phyloP scores from a whole-genome alignment of 2,797 vertebrate species.

The Parauchenoglanis punctatus region DNA sequence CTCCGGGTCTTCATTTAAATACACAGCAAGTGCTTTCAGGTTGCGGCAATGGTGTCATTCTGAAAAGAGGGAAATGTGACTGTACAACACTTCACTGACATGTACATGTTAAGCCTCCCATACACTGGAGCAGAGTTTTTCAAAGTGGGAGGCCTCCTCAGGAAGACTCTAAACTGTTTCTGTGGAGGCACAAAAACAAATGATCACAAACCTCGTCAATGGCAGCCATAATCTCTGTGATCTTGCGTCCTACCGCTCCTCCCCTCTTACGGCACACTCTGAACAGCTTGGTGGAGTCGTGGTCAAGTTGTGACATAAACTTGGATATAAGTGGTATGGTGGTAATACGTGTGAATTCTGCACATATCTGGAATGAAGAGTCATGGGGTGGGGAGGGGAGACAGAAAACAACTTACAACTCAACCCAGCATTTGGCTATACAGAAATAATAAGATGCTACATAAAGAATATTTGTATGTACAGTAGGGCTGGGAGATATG shows the following conservation, averaged over 20 bases:
- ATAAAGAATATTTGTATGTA: not conserved
- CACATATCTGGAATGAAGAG: not conserved
- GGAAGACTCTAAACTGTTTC: too few species aligned
- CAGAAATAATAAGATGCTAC: not conserved
- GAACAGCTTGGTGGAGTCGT: not conserved
- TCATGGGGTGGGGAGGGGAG: not conserved
- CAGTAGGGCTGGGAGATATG: not conserved
- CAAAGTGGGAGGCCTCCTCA: not conserved
- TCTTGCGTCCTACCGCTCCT: conserved; percentile 1
- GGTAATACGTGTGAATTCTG: conserved; percentile 11
- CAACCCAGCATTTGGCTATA: not conserved
- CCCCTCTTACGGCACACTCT: not conserved
- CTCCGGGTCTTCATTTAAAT: not conserved
- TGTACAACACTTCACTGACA: not conserved
- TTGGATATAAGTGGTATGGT: conserved; percentile 14
- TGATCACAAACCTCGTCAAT: conserved; percentile 3
- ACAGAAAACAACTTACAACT: conserved; percentile 5
- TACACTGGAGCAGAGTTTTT: not conserved
- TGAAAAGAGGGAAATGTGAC: not conserved
- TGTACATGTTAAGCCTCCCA: too few species aligned
- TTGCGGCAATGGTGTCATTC: not conserved
- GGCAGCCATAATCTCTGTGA: not conserved
- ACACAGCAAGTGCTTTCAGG: not conserved
- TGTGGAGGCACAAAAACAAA: not conserved
- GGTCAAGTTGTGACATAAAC: conserved; percentile 32